Evolutionary conservation across 1,140 invertebrate genomes (phyloP).

Genomic region (Solenopsis invicta): DNA sequence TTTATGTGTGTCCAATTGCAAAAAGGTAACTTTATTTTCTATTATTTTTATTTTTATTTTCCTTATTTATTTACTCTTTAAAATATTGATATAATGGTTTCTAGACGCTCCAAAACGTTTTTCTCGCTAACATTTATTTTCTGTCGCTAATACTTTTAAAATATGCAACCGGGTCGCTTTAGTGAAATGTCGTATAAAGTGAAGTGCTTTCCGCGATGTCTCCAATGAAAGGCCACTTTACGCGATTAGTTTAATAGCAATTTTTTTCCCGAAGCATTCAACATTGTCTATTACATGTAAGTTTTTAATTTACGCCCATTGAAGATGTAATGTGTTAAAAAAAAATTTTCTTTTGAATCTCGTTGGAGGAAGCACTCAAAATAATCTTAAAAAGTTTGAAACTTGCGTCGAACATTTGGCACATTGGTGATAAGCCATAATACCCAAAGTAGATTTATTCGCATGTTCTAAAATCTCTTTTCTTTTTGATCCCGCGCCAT

Average conservation of each 20-base stretch:
- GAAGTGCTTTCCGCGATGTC: conserved; percentile 42
- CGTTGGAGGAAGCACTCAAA: background rate
- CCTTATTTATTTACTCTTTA: background rate
- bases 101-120: background rate
- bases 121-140: conserved; percentile 16
- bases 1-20: background rate
- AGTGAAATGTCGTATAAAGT: conserved; percentile 58
- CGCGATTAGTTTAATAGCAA: conserved; percentile 48
- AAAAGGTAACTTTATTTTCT: no score
- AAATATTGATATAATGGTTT: conserved; percentile 19
- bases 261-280: conserved; percentile 36
- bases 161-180: conserved; percentile 41
- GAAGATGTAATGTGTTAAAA: background rate
- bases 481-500: conserved; percentile 8
- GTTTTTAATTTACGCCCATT: conserved; percentile 14
- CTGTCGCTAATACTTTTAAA: conserved; percentile 41
- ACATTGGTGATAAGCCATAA: conserved; percentile 1
- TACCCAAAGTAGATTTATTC: background rate
- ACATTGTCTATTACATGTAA: conserved; percentile 21
- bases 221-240: conserved; percentile 47
- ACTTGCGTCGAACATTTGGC: background rate
- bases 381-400: background rate
- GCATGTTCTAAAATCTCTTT: background rate
- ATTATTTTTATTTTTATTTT: no score
- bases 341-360: background rate